Base-by-base conservation (phyloP, 2,888 invertebrate species). In the Watsonalla cultraria region DNA sequence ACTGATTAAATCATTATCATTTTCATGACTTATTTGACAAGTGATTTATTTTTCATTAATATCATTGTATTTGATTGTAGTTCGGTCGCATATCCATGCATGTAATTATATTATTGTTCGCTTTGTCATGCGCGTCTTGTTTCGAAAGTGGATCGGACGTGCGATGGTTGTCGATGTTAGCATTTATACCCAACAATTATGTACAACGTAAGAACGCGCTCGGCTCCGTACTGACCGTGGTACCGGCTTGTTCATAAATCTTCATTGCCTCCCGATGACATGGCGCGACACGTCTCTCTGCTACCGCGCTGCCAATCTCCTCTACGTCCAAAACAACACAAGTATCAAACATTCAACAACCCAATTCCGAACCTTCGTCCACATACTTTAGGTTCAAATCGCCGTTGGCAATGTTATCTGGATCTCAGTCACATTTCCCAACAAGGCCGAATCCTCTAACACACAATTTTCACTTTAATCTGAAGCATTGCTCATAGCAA, bases 211-310 rank as follows among this genome's bases (percentile, higher is more conserved):
- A 77, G 83, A 80, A 78, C 76, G 75, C 65, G 72, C 75, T 76
- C 80, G 78, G 76, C 77, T 78, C 74, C 70, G 62, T 70, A 70
- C 68, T 74, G 75, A 75, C 81, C 73, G 68, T 75, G 74, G 82
- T 80, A 80, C 82, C 79, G 79, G 82, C 73, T 78, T 80, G 86
- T 83, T 85, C 90, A 89, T 90, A 90, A 90, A 90, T 90, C 90
- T 90, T 90, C 89, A 90, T 90, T 88, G 87, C 86, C 83, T 84
- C 83, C 82, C 88, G 90, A 90, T 89, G 90, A 90, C 90, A 90
- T 78, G 85, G 87, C 86, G 81, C 90, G 90, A 89, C 90, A 89
- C 87, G 84, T 87, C 86, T 84, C 78, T 76, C 76, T 80, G 89
- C 89, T 89, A 88, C 89, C 87, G 89, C 83, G 86, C 86, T 84